Conservation (phyloP, 2,113 vertebrate species). For the Phalacrocorax aristotelis region DNA sequence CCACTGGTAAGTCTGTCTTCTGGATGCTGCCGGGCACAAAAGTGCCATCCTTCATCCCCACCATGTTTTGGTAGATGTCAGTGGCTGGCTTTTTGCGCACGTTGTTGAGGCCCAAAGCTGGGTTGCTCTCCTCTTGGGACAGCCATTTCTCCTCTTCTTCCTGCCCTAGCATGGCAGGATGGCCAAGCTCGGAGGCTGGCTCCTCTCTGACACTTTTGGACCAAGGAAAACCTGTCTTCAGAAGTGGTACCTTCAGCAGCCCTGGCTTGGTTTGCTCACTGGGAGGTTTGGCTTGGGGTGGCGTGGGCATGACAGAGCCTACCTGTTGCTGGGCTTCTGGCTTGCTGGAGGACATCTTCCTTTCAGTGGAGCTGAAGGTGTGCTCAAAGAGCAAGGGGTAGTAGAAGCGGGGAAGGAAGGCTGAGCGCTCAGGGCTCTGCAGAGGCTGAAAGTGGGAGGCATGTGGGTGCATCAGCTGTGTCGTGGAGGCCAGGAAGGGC, state of each 20-base stretch:
- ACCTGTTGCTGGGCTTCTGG: constrained; percentile 58
- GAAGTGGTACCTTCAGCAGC: constrained; percentile 81
- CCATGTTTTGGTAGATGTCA: not conserved
- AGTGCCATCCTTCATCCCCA: not conserved
- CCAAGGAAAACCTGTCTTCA: constrained; percentile 70
- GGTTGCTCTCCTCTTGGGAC: constrained; percentile 36
- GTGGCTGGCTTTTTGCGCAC: constrained; percentile 14
- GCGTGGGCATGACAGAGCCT: not conserved
- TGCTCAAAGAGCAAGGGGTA: constrained; percentile 93
- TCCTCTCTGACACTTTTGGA: constrained; percentile 60
- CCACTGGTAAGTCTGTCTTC: constrained; percentile 34
- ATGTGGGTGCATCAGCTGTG: constrained; percentile 83
- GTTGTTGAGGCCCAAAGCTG: constrained; percentile 9
- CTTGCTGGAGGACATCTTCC: constrained; percentile 74
- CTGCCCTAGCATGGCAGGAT: constrained; percentile 14
- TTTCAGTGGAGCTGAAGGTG: constrained; percentile 63
- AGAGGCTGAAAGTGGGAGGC: constrained; percentile 73
- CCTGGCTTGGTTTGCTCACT: constrained; percentile 75
- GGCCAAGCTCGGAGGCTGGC: not conserved
- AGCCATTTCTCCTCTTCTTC: constrained; percentile 72
- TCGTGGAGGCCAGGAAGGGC: constrained; percentile 86
- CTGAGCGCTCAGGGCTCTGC: constrained; percentile 73
- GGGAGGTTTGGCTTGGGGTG: constrained; percentile 57
- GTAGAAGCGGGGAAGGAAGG: constrained; percentile 85
- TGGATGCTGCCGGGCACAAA: not conserved